Evolutionary conservation across 2,113 vertebrate genomes (phyloP), one percentile per base, ranked within the genome.

Genomic region (Arothron firmamentum): DNA sequence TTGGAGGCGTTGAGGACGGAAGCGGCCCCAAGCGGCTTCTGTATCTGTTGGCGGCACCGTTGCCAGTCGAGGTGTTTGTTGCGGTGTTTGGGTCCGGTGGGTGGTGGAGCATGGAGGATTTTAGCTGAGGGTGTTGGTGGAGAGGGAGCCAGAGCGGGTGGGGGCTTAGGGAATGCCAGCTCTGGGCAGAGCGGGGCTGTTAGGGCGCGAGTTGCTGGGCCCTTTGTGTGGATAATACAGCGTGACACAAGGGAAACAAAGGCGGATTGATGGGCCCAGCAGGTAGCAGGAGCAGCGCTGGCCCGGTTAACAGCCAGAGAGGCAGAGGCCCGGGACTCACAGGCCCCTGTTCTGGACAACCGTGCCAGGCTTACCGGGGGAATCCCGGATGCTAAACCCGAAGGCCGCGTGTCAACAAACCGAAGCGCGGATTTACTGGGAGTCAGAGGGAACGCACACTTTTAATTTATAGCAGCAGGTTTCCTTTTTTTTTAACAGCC

Each of bases 171-270:
- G 92, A 93, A 94, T 94, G 94, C 94, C 94, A 94, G 92, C 87
- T 93, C 93, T 87, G 92, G 92, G 94, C 92, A 93, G 90, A 87
- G 84, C 70, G 72, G 87, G 87, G 91, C 90, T 92, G 91, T 91
- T 89, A 93, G 93, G 93, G 92, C 89, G 88, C 84, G 91, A 92
- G 92, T 90, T 90, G 92, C 92, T 89, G 91, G 92, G 88, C 73
- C 90, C 91, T 95, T 97, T 98, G 95, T 97, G 92, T 81, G 87
- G 90, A 91, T 97, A 98, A 98, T 95, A 92, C 90, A 91, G 93
- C 95, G 96, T 98, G 96, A 98, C 96, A 94, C 93, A 75, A 90
- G 84, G 89, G 91, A 92, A 92, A 98, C 96, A 98, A 98, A 94
- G 92, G 93, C 90, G 92, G 91, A 97, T 97, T 96, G 94, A 98